These are phyloP conservation scores for Neodiprion lecontei DNA, from an alignment of 1,140 invertebrate species.

Conservation along the genomic window DNA sequence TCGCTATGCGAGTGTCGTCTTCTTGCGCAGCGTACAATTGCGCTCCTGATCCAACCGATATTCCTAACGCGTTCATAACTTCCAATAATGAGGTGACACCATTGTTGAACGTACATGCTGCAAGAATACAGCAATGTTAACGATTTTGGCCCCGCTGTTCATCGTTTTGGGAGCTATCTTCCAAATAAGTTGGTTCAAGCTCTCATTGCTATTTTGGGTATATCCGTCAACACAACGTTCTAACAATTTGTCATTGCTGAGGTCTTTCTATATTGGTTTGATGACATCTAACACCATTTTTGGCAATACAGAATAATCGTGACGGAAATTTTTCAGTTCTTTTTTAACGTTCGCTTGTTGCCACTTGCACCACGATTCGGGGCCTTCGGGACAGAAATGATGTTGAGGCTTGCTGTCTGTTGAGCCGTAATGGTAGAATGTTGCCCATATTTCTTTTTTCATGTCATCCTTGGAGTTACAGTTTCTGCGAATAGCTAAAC, in stretches of 20 bases:
- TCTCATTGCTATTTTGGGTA: constrained; percentile 39
- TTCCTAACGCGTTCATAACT: too few species aligned
- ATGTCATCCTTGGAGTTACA: background rate
- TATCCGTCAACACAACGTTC: constrained; percentile 34
- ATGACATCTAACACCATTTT: background rate
- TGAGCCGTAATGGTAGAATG: background rate
- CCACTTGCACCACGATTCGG: constrained; percentile 21
- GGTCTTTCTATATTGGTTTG: constrained; percentile 31
- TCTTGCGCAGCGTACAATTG: constrained; percentile 14
- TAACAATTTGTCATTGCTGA: constrained; percentile 33
- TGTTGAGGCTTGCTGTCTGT: constrained; percentile 18
- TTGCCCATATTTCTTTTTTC: background rate
- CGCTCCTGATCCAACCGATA: constrained; percentile 10
- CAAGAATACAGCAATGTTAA: constrained; percentile 5
- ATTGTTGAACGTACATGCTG: constrained; percentile 21
- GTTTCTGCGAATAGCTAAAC: background rate
- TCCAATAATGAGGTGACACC: background rate
- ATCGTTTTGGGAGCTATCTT: constrained; percentile 9
- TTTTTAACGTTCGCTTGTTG: constrained; percentile 12
- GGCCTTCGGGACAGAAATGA: constrained; percentile 2
- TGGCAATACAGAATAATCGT: constrained; percentile 22
- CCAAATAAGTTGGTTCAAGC: constrained; percentile 33
- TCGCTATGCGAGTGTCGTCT: constrained; percentile 14
- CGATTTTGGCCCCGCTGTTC: constrained; percentile 3
- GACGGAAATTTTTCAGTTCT: constrained; percentile 13